These are phyloP conservation scores for Lycocorax pyrrhopterus DNA, from an alignment of 2,113 vertebrate species.

Conservation along the genomic window DNA sequence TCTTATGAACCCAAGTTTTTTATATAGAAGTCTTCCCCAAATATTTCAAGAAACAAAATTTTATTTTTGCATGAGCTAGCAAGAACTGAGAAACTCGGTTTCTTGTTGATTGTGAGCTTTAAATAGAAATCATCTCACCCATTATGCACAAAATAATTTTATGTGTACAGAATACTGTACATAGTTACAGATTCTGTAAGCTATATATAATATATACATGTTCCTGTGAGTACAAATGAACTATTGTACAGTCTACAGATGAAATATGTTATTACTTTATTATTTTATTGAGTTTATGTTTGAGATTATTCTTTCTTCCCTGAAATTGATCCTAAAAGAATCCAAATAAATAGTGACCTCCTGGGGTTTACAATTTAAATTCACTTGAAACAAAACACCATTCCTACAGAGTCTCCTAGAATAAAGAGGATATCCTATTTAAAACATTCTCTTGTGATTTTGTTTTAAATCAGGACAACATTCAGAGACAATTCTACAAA, in stretches of 20 bases:
- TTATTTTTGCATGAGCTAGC: background rate
- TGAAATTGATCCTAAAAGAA: background rate
- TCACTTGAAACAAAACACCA: background rate
- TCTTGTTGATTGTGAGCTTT: background rate
- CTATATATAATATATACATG: background rate
- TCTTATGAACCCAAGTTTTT: background rate
- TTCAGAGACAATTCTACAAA: background rate
- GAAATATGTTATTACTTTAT: background rate
- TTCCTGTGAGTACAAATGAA: background rate
- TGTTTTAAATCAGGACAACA: background rate
- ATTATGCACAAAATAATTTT: background rate
- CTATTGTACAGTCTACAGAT: background rate
- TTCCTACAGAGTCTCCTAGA: background rate
- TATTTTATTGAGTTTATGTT: background rate
- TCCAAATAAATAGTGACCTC: background rate
- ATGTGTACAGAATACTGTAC: background rate
- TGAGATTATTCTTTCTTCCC: background rate
- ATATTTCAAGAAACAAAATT: background rate
- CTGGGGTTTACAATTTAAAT: background rate
- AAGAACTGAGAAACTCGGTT: background rate
- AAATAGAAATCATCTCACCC: background rate
- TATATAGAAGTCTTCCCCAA: background rate
- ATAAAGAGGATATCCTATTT: background rate
- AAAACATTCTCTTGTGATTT: background rate
- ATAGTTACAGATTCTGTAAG: background rate